Base-by-base conservation (phyloP, 2,797 vertebrate genomes). In the Xiphorhynchus erythropygius region DNA sequence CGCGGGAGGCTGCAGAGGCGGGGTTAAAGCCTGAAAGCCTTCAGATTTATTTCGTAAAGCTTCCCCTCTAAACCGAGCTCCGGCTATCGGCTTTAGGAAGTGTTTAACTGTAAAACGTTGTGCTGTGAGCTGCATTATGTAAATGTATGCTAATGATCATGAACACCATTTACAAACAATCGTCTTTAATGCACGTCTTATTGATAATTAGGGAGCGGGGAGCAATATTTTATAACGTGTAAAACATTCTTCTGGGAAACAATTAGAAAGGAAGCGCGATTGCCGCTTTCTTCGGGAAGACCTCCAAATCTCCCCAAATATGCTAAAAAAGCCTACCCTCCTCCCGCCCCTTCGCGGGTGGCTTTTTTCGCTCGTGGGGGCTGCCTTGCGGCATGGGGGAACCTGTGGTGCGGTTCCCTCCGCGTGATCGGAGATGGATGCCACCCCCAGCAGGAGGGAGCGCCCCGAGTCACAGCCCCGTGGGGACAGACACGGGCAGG, bases 141-240 rank as follows among this genome's bases (percentile, higher is more conserved):
- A 96, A 97, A 97, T 96, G 30, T 95, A 96, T 97, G 97, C 91
- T 97, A 96, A 97, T 78, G 74, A 93, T 53, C 74, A 65, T 47
- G 70, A 94, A 25, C 70, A 87, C 63, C 47, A 93, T 96, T 95
- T 97, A 84, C 93, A 96, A 95, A 95, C 95, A 95, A 85, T 90
- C 79, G 70, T 89, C 86, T 94, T 94, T 96, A 96, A 91, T 71
- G 93, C 94, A 67, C 60, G 32, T 80, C 96, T 96, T 96, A 94
- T 91, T 92, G 96, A 96, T 92, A 92, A 90, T 91, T 92, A 91
- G 92, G 82, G 93, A 91, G 68, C 28, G 32, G 76, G 74, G 81
- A 91, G 80, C n/a, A 41, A 18, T 92, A 88, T 93, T 94, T 93
- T 41, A 77, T 37, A 69, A 64, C 33, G 56, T 33, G 53, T 28